These are phyloP conservation scores for Pituophis catenifer DNA, from an alignment of 2,113 vertebrate species.

Conservation along the genomic window DNA sequence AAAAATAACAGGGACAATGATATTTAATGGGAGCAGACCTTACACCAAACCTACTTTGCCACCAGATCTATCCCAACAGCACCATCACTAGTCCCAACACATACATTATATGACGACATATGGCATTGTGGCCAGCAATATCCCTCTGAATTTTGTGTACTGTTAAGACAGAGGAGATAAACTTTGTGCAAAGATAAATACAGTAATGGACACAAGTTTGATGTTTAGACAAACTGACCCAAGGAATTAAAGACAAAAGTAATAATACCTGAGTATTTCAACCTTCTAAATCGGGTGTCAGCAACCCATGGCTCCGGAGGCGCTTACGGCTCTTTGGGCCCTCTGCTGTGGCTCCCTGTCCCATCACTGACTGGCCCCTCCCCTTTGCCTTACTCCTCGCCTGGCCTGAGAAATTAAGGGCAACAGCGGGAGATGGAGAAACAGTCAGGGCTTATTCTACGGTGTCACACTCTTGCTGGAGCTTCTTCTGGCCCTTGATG, in stretches of 20 bases:
- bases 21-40: not conserved
- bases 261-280: not conserved
- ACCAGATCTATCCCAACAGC: not conserved
- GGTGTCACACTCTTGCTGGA: too few species aligned
- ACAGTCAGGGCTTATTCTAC: too few species aligned
- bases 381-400: too few species aligned
- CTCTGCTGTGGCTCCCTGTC: too few species aligned
- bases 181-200: not conserved
- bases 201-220: not conserved
- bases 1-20: not conserved
- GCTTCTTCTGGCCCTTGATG: too few species aligned
- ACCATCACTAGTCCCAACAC: not conserved
- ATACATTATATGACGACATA: not conserved
- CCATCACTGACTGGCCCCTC: too few species aligned
- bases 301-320: too few species aligned
- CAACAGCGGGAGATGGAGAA: too few species aligned
- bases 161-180: not conserved
- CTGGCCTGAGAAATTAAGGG: too few species aligned
- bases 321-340: too few species aligned
- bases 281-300: not conserved
- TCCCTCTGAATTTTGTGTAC: not conserved
- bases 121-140: not conserved
- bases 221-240: not conserved
- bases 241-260: not conserved
- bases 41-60: not conserved